These are phyloP conservation scores for Deroplatys truncata DNA, from an alignment of 2,888 invertebrate genomes.

Conservation along the genomic window DNA sequence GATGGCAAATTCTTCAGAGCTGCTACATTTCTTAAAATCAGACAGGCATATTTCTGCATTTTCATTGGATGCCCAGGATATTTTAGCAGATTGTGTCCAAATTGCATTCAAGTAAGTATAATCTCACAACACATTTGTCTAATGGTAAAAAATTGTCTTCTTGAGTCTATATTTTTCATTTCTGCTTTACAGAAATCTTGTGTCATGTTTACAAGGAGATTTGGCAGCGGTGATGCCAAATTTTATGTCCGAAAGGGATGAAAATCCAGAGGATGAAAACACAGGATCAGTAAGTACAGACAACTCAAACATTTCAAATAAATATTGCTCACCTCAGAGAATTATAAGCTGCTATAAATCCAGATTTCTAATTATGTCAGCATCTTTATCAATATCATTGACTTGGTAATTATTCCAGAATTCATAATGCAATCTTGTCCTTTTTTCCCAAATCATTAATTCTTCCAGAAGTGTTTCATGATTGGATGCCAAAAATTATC, in stretches of 20 bases:
- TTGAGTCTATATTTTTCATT: background rate
- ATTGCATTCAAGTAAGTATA: slow-evolving; percentile 71
- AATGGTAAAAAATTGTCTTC: background rate
- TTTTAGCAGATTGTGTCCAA: slow-evolving; percentile 90
- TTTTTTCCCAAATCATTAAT: too few relatives aligned
- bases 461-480: too few relatives aligned
- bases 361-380: too few relatives aligned
- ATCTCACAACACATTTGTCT: background rate
- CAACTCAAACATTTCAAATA: background rate
- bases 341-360: background rate
- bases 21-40: slow-evolving; percentile 92
- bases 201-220: slow-evolving; percentile 57
- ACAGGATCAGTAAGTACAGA: slow-evolving; percentile 50
- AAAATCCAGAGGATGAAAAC: slow-evolving; percentile 59
- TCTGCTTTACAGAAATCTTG: slow-evolving; percentile 39
- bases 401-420: too few relatives aligned
- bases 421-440: too few relatives aligned
- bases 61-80: slow-evolving; percentile 87
- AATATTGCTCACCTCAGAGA: background rate
- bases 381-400: too few relatives aligned
- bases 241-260: slow-evolving; percentile 71
- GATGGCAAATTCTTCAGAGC: slow-evolving; percentile 96
- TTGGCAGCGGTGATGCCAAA: slow-evolving; percentile 76
- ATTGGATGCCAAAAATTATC: too few relatives aligned
- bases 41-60: slow-evolving; percentile 92